These are phyloP conservation scores for Spodoptera exigua DNA, from an alignment of 2,888 invertebrate species.

Conservation along the genomic window DNA sequence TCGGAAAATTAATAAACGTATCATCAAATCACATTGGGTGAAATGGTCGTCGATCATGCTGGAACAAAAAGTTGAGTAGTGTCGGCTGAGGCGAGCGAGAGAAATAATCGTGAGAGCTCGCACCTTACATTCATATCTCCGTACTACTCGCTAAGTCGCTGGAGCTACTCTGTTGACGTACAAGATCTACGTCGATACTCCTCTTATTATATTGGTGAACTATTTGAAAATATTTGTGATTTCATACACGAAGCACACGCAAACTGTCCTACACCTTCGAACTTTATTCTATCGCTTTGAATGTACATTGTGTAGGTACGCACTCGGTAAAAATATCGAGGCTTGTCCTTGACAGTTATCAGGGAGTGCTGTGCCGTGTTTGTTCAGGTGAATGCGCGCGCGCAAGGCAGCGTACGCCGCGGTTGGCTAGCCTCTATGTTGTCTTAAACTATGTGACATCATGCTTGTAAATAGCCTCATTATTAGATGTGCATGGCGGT, in stretches of 20 bases:
- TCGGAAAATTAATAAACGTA: slow-evolving; percentile 40
- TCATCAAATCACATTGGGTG: slow-evolving; percentile 48
- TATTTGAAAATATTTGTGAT: neutral
- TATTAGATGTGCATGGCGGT: slow-evolving; percentile 44
- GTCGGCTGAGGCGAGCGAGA: slow-evolving; percentile 14
- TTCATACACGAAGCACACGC: too few relatives aligned
- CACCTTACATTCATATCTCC: neutral
- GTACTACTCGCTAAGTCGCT: too few relatives aligned
- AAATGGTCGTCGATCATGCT: slow-evolving; percentile 44
- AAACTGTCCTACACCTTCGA: too few relatives aligned
- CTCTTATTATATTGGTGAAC: too few relatives aligned
- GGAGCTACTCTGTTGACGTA: too few relatives aligned
- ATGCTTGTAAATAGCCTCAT: slow-evolving; percentile 58
- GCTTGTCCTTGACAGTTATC: slow-evolving; percentile 57
- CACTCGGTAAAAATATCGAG: slow-evolving; percentile 20
- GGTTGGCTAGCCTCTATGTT: slow-evolving; percentile 46
- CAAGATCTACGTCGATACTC: too few relatives aligned
- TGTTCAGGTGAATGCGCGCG: slow-evolving; percentile 56
- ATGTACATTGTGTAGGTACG: slow-evolving; percentile 25
- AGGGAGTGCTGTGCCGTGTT: slow-evolving; percentile 48
- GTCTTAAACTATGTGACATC: slow-evolving; percentile 56
- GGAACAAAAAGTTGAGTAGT: slow-evolving; percentile 30
- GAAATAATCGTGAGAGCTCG: slow-evolving; percentile 48
- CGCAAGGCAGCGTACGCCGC: slow-evolving; percentile 38
- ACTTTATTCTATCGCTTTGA: slow-evolving; percentile 1